Base-by-base conservation (phyloP, 2,113 vertebrate genomes). In the Paramormyrops kingsleyae region DNA sequence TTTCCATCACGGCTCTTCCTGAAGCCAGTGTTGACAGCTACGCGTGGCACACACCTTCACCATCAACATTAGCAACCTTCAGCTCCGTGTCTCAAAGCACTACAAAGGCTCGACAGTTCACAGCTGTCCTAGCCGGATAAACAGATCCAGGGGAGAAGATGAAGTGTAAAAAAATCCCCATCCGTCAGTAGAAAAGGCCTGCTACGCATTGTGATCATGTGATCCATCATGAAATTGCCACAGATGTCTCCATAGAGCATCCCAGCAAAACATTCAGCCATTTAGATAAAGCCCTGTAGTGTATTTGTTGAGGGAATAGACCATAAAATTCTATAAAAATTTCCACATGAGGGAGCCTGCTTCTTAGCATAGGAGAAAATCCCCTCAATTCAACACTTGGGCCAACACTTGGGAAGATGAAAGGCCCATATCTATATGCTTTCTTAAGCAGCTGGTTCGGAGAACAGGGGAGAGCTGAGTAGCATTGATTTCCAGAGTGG, bases 1-100 rank as follows among this genome's bases (percentile, higher is more conserved):
- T 91, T 91, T 89, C 90, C 86, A 12, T 83, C 1, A 89, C 92
- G 91, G 91, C 46, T 89, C 85, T 47, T 56, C 53, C 91, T 92
- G 90, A 91, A 92, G 91, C 91, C 47, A 21, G n/a, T 9, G 39
- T 80, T 74, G 49, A 44, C 74, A 88, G 90, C 9, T 15, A 12
- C 0, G 91, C 85, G 85, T 1, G 90, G 87, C 90, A 88, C 92
- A 92, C 91, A 91, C 94, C 93, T 92, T 94, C 92, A 91, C 91
- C 89, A 62, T 89, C 94, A 93, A 94, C 93, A 94, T 94, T 94
- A 95, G 91, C 92, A 89, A 92, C 92, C 92, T 93, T 93, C 92
- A 92, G 93, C 90, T 1, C 42, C 88, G 89, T 86, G 91, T 91
- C 84, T 42, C 90, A 52, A 90, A 94, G 88, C 88, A 47, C 19